Conservation (phyloP, 2,113 vertebrate genomes). For the Pelmatolapia mariae region DNA sequence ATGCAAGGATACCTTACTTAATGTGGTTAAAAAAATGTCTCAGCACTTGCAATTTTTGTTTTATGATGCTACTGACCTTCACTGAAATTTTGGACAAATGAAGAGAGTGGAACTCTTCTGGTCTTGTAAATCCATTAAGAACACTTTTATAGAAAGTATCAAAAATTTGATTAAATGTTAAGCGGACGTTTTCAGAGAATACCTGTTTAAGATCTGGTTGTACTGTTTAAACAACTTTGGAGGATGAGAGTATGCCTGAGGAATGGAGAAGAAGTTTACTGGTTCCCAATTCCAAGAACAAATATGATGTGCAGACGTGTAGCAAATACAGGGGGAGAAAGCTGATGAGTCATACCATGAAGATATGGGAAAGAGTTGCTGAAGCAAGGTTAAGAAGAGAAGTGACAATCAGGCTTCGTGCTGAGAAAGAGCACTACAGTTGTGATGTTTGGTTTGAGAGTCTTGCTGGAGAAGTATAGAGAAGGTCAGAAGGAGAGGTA, state of each 20-base stretch:
- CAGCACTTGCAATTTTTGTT: neutral
- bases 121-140: neutral
- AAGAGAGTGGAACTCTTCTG: neutral
- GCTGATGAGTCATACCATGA: neutral
- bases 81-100: neutral
- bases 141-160: neutral
- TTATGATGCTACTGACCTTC: fast-evolving
- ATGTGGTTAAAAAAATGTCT: neutral
- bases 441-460: neutral
- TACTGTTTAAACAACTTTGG: neutral
- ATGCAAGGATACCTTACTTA: neutral
- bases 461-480: neutral
- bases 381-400: neutral
- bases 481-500: neutral
- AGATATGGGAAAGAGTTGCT: neutral
- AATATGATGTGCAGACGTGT: neutral
- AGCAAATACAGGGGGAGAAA: neutral
- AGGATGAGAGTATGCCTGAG: neutral
- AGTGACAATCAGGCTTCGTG: neutral
- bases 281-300: neutral
- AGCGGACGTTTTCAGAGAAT: neutral
- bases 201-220: neutral
- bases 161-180: neutral
- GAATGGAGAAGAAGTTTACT: neutral
- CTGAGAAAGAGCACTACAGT: neutral